Evolutionary conservation across 2,888 invertebrate species (phyloP), one percentile per base, ranked within the genome.

Genomic region (Nomada ruficornis): DNA sequence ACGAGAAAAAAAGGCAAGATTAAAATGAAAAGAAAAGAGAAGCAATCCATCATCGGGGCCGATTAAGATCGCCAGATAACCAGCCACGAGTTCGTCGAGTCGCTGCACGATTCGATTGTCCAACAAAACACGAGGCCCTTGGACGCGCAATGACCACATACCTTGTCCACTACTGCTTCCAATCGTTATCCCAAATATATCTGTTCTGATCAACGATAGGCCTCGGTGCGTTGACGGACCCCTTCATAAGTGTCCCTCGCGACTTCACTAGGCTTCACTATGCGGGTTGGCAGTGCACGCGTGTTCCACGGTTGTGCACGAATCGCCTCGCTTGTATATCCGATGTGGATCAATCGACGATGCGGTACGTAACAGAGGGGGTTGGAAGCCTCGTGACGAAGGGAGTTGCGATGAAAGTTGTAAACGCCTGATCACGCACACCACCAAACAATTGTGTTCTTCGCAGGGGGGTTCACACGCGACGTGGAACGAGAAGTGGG

Each of bases 101-200:
- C 47, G 47, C 47, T 47, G 47, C 47, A 47, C 47, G 47, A 47
- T 47, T 47, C 47, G 13, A 47, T 11, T 3, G 15, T 47, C 47
- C 47, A 15, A n/a, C n/a, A 54, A 54, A n/a, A 50, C 18, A 20
- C 15, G 26, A 15, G 11, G 26, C 15, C 62, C 0, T 20, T 13
- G 15, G 4, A n/a, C 10, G 42, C 23, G 3, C 36, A 11, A 13
- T 47, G 20, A 47, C 20, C 29, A 79, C 87, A 42, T 90, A 93
- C 93, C 92, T 92, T 87, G 86, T 85, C 75, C 77, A 70, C 86
- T 92, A 91, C 88, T 91, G 92, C 84, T 91, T 91, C 91, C 92
- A 92, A 91, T 92, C 92, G 84, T 91, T 92, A 90, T 92, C 92
- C 91, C 91, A 91, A 89, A 92, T 92, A 82, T 90, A 89, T 86